Conservation (phyloP, 2,797 vertebrate genomes). For the Enteromius paludinosus region DNA sequence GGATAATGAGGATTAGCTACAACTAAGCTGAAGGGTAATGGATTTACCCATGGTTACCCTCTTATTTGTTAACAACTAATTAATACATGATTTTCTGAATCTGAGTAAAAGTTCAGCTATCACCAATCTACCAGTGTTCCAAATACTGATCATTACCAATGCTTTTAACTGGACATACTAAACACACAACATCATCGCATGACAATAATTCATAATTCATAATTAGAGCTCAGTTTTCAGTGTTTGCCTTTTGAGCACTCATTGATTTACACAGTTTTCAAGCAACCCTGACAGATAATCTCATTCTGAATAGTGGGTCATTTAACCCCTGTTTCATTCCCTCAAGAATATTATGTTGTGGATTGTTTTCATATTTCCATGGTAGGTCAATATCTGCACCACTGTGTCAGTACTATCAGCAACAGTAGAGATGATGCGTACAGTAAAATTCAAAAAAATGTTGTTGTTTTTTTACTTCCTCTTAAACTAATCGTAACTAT, state of each 20-base stretch:
- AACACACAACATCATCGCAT: neutral
- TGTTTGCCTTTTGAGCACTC: neutral
- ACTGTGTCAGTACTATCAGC: too few relatives aligned
- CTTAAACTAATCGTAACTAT: neutral
- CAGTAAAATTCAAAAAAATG: neutral
- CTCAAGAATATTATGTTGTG: neutral
- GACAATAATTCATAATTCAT: slow-evolving; percentile 18
- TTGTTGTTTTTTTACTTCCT: neutral
- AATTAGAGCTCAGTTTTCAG: neutral
- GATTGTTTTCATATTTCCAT: slow-evolving; percentile 18
- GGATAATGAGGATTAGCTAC: slow-evolving; percentile 28
- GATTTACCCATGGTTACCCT: slow-evolving; percentile 4
- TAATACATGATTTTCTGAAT: slow-evolving; percentile 6
- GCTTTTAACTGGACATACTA: neutral
- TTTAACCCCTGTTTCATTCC: slow-evolving; percentile 27
- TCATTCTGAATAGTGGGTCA: neutral
- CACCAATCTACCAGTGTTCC: neutral
- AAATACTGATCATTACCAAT: neutral
- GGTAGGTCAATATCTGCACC: slow-evolving; percentile 7
- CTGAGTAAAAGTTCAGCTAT: neutral
- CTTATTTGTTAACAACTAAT: slow-evolving; percentile 18
- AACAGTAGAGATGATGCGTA: neutral
- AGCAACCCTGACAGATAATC: slow-evolving; percentile 1
- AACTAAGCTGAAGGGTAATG: slow-evolving; percentile 11
- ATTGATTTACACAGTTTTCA: slow-evolving; percentile 25